Evolutionary conservation across 2,113 vertebrate species (phyloP).

Genomic region (Esox niger): DNA sequence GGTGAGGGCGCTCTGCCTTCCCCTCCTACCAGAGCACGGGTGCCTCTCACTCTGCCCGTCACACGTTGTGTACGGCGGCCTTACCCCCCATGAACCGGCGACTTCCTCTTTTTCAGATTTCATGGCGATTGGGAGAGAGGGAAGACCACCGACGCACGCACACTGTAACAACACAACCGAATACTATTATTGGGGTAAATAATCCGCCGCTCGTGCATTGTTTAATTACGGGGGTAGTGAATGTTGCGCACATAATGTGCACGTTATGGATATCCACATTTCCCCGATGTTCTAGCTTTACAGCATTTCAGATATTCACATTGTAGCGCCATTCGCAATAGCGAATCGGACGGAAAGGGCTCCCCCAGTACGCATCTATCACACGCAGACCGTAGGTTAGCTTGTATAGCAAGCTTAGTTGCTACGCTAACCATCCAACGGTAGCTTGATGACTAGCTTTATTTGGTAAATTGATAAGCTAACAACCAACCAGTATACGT

Average conservation of each 20-base stretch:
- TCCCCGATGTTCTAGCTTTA: constrained; percentile 26
- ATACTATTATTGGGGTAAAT: constrained; percentile 69
- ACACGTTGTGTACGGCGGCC: constrained; percentile 40
- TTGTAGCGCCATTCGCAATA: constrained; percentile 64
- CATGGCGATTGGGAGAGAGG: constrained; percentile 76
- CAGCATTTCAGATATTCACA: constrained; percentile 55
- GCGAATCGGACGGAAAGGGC: constrained; percentile 60
- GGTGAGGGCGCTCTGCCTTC: constrained; percentile 60
- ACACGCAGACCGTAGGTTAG: constrained; percentile 48
- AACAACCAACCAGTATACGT: not conserved
- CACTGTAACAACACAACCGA: constrained; percentile 61
- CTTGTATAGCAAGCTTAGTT: constrained; percentile 12
- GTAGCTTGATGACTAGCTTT: not conserved
- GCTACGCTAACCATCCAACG: not conserved
- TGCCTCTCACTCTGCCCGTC: constrained; percentile 32
- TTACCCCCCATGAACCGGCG: constrained; percentile 59
- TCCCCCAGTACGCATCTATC: constrained; percentile 49
- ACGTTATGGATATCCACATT: constrained; percentile 7
- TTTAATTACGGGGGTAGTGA: constrained; percentile 7
- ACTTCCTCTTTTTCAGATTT: constrained; percentile 76
- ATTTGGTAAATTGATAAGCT: not conserved
- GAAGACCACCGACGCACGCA: constrained; percentile 66
- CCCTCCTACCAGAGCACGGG: constrained; percentile 59
- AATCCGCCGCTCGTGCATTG: constrained; percentile 32
- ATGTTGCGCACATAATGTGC: constrained; percentile 12